phyloP scores from a whole-genome alignment of 2,888 invertebrate species.

The Callyntrura guangdongensis region DNA sequence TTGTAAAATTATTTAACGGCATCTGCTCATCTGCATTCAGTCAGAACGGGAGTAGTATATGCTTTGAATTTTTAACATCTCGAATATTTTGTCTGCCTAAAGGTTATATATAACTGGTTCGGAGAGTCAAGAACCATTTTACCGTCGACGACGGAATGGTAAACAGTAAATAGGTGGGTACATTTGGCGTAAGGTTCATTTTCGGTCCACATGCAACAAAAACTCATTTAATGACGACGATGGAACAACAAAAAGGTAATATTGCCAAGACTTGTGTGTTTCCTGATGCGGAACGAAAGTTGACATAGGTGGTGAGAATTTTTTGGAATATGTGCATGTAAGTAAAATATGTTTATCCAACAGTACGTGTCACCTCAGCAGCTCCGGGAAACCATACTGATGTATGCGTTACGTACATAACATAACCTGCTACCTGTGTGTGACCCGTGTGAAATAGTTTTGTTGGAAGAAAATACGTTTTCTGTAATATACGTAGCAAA shows the following conservation, averaged over 20 bases:
- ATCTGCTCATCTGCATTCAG: too few relatives aligned
- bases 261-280: constrained; percentile 19
- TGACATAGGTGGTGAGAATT: constrained; percentile 62
- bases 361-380: neutral
- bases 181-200: neutral
- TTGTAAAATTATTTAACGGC: too few relatives aligned
- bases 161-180: too few relatives aligned
- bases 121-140: too few relatives aligned
- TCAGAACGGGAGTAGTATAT: too few relatives aligned
- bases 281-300: constrained; percentile 57
- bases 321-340: constrained; percentile 30
- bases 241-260: constrained; percentile 34
- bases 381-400: neutral
- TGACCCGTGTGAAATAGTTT: constrained; percentile 24
- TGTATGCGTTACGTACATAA: neutral
- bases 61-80: too few relatives aligned
- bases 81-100: too few relatives aligned
- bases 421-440: neutral
- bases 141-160: too few relatives aligned
- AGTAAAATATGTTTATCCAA: constrained; percentile 4
- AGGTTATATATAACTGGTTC: too few relatives aligned
- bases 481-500: neutral
- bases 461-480: neutral
- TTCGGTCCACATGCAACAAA: neutral
- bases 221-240: neutral